Evolutionary conservation across 2,113 vertebrate species (phyloP), one percentile per base, ranked within the genome.

Genomic region (Herpetotheres cachinnans): DNA sequence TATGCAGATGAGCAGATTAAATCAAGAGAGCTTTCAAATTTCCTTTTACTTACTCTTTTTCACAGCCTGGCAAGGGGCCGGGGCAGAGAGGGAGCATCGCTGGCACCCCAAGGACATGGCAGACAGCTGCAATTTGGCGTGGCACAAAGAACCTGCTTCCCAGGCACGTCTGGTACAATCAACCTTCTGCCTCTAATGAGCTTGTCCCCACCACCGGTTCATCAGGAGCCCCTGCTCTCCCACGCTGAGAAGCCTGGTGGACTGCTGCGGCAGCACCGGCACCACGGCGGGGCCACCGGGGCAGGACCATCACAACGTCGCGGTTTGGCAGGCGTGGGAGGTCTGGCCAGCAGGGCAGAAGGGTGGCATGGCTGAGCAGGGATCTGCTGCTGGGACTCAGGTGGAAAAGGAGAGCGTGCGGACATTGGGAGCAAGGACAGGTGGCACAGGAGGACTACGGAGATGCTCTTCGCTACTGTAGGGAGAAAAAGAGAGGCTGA

Each of bases 51-150:
- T 20, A 32, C n/a, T 38, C 27, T 34, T 49, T 74, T 25, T 47
- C 5, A 5, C 74, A 69, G 32, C 47, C 16, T 7, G 1, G n/a
- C 6, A 15, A 56, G 16, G 32, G 14, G 21, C 16, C 1, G 3
- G 27, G 10, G 32, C 1, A 4, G 50, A 46, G 4, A 14, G 34
- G 13, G 24, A 40, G 24, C 66, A 47, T 29, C 34, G 13, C 8
- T 2, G 1, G 29, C 50, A 58, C 14, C 11, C 20, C 25, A 67
- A 30, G 25, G 16, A 34, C 44, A 22, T 1, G 5, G 44, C 36
- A 32, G 27, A 8, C 0, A 1, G 21, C 72, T 67, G 38, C 2
- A 1, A 20, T 21, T 55, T 1, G 0, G 10, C 1, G 0, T 11
- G 29, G 32, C 27, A 38, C 79, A 78, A 58, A 82, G 76, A 38